Evolutionary conservation across 2,113 vertebrate species (phyloP), one percentile per base, ranked within the genome.

Genomic region (Parotia lawesii): DNA sequence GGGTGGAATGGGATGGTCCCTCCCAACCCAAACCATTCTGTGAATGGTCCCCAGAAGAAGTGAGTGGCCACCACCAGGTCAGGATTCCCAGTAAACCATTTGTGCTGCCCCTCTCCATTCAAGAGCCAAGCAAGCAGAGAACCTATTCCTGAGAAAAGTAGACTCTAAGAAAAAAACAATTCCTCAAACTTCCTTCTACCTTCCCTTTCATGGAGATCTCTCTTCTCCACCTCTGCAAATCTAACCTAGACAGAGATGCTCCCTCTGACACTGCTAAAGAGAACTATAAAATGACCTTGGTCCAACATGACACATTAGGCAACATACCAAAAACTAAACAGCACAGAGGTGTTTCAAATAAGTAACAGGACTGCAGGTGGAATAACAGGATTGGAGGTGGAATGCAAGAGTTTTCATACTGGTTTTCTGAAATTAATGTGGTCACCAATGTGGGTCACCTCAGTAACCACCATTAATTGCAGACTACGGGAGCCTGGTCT

Each of bases 401-500:
- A 87, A 70, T 6, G 9, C 12, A 57, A 27, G 1, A 35, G 19
- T 45, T 42, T 33, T 61, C 64, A 84, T 6, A 70, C 8, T 3
- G 5, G 10, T 60, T 82, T 83, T 28, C 61, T 50, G 35, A n/a
- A 79, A 79, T 80, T 60, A 6, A 24, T 18, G 44, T 31, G 28
- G 67, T 75, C 42, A 31, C 44, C 53, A 53, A 7, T 2, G 0
- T 35, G 31, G 27, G 42, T 71, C 66, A 78, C 42, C 2, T 0
- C 72, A 87, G 42, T 23, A 81, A 76, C 38, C 70, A 54, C 31
- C 17, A 64, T 28, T 57, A 87, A 76, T 12, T 62, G 25, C 47
- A 70, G 51, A 37, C 23, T 57, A 13, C 0, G 0, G 1, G 58
- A 75, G 50, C 29, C 29, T 72, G 28, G 12, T 15, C 15, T 45